A percentile compares a stretch with the other conserved stretches of the same genome.
These are phyloP conservation scores for Vanessa atalanta DNA, from an alignment of 1,140 invertebrate species.

Conservation along the genomic window DNA sequence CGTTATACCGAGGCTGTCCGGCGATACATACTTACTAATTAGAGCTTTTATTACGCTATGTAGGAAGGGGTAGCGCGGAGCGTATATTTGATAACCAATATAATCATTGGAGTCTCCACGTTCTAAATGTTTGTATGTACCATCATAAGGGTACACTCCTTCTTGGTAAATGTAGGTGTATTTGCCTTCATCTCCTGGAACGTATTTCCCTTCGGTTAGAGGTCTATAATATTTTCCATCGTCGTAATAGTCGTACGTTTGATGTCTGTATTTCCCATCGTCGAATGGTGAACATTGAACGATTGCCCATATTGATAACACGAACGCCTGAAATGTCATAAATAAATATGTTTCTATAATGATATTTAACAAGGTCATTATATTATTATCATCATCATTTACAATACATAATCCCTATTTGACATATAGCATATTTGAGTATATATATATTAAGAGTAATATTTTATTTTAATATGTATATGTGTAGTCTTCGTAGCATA, in stretches of 20 bases:
- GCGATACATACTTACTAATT: conserved; percentile 60
- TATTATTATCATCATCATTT: neutral
- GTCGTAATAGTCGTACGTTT: conserved; percentile 54
- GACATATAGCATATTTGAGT: too few species aligned
- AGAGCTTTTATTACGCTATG: conserved; percentile 60
- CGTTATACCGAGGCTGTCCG: conserved; percentile 57
- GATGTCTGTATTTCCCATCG: conserved; percentile 67
- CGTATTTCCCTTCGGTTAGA: conserved; percentile 74
- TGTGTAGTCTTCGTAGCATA: too few species aligned
- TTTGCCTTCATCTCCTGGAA: conserved; percentile 79
- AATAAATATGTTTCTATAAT: conserved; percentile 5
- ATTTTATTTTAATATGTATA: too few species aligned
- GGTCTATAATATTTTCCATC: conserved; percentile 72
- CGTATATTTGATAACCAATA: conserved; percentile 60
- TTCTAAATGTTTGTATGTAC: conserved; percentile 75
- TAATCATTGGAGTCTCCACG: conserved; percentile 55
- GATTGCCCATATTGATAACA: conserved; percentile 47
- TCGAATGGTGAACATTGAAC: conserved; percentile 60
- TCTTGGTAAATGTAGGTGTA: conserved; percentile 74
- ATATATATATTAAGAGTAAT: too few species aligned
- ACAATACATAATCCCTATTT: too few species aligned
- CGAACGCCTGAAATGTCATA: conserved; percentile 52
- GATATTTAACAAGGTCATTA: neutral
- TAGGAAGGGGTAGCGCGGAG: conserved; percentile 62
- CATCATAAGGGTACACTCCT: conserved; percentile 69